Base-by-base conservation (phyloP, 1,140 invertebrate genomes). In the Solen grandis region DNA sequence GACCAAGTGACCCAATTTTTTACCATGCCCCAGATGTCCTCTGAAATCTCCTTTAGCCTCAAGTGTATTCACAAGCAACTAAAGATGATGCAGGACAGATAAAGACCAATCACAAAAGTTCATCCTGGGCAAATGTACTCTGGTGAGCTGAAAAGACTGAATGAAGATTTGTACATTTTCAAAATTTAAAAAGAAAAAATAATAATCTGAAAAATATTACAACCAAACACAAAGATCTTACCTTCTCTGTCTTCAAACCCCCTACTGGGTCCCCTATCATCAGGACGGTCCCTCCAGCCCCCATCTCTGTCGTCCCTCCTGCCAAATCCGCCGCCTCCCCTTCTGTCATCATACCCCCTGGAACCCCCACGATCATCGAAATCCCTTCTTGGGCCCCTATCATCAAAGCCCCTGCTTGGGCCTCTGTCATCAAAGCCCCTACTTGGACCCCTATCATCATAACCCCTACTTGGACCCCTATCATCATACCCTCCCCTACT, bases 291-390 rank as follows among this genome's bases (percentile, higher is more conserved):
- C 19, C 41, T 46, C 8, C 8, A 46, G 22, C 70, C 69, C 10
- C 69, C 54, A 41, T 74, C 41, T 29, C 73, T 29, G 29, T 75
- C 73, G 52, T 75, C 73, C 54, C 46, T 63, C 22, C 59, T 50
- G 54, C 41, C 41, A 46, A 46, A 46, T 46, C 52, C 72, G n/a
- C 57, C 38, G 36, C 46, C 52, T 16, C 66, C 31, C 55, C 57
- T 57, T 73, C 70, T 73, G 46, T 54, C 70, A 36, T 29, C 50
- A 10, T 38, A 52, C 41, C 41, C 41, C 41, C 41, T 46, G n/a
- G 36, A 52, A 46, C 57, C 70, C 16, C 70, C n/a, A 14, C 70
- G 55, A n/a, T 33, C 63, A 16, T 33, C 52, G 29, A 55, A 55
- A 22, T 57, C 70, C 16, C 29, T 38, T 54, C 54, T 10, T 57